These are phyloP conservation scores for Ctenosaura bakeri DNA, from an alignment of 2,797 vertebrate genomes.

Conservation along the genomic window DNA sequence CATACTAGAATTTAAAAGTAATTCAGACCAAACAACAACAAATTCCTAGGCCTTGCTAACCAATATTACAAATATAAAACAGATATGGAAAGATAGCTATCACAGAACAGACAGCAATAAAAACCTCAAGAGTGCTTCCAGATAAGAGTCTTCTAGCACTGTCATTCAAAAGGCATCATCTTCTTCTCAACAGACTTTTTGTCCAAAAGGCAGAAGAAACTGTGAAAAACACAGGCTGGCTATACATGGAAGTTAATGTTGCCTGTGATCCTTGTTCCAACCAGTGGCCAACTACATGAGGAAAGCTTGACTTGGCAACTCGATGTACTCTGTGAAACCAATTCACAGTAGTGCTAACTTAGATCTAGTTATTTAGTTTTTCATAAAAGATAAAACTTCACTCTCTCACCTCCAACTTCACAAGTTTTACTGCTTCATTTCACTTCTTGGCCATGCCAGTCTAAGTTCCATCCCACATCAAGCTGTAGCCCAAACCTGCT, in stretches of 20 bases:
- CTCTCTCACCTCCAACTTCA: too few relatives aligned
- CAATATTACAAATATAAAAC: background rate
- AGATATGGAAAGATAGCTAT: background rate
- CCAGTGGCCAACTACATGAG: background rate
- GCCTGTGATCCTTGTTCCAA: background rate
- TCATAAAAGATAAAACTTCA: background rate
- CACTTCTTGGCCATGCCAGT: background rate
- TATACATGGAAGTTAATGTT: background rate
- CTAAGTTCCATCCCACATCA: background rate
- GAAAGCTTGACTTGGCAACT: background rate
- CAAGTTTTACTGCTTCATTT: background rate
- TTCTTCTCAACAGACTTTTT: background rate
- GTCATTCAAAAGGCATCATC: background rate
- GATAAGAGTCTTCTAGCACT: background rate
- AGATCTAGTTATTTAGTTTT: background rate
- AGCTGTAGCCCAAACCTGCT: background rate
- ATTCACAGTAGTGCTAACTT: background rate
- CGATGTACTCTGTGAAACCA: background rate
- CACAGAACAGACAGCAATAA: background rate
- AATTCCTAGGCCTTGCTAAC: background rate
- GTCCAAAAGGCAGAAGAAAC: background rate
- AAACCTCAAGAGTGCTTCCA: background rate
- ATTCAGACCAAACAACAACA: background rate
- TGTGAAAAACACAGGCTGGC: background rate
- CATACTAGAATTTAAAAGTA: conserved; percentile 31